phyloP scores from a whole-genome alignment of 2,113 vertebrate species.

The Trogon surrucura region DNA sequence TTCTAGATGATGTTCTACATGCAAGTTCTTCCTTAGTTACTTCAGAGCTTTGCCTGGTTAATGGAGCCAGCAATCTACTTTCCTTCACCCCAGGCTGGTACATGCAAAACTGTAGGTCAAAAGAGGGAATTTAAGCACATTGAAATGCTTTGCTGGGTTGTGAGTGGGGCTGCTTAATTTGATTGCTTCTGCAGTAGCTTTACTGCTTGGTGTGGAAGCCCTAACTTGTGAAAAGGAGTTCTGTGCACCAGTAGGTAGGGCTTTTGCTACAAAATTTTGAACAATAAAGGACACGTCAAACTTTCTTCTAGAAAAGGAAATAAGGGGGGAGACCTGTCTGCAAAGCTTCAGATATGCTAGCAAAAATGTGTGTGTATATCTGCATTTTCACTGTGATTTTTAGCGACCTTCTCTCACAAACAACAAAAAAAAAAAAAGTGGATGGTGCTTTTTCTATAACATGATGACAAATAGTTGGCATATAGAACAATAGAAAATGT shows the following conservation, averaged over 20 bases:
- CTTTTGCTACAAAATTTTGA: background rate
- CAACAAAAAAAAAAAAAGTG: background rate
- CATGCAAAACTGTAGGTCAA: background rate
- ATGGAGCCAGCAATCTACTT: background rate
- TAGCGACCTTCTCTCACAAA: background rate
- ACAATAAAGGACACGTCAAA: background rate
- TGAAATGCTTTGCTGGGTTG: background rate
- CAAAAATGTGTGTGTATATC: background rate
- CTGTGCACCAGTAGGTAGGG: background rate
- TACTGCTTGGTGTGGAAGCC: background rate
- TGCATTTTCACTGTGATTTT: background rate
- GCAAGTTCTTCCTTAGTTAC: background rate
- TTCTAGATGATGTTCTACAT: background rate
- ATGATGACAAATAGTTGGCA: background rate
- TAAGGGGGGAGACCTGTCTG: background rate
- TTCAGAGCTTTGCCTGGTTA: background rate
- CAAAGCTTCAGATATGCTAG: background rate
- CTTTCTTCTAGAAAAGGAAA: background rate
- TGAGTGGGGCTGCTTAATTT: background rate
- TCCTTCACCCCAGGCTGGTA: rapidly evolving
- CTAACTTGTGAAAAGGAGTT: background rate
- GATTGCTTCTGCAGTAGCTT: background rate
- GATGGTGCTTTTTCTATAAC: background rate
- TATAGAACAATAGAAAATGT: background rate
- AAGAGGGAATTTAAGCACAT: background rate